These are phyloP conservation scores for Machimus rusticus DNA, from an alignment of 2,888 invertebrate genomes.

Conservation along the genomic window DNA sequence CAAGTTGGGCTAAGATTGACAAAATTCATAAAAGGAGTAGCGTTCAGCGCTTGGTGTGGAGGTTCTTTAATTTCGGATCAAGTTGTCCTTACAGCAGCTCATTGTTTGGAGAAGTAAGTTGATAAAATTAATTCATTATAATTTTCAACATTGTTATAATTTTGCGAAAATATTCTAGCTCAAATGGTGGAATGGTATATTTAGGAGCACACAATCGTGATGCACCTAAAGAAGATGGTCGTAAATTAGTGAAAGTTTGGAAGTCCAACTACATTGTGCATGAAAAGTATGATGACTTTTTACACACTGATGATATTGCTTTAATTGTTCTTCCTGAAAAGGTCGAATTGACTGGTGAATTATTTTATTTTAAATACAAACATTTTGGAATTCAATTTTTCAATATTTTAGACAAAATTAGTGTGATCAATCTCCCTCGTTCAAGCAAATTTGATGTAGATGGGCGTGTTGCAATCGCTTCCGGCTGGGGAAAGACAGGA, in stretches of 20 bases:
- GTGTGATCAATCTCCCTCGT: not conserved
- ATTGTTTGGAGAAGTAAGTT: constrained; percentile 17
- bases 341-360: constrained; percentile 57
- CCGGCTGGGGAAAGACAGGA: constrained; percentile 24
- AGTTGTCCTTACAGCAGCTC: constrained; percentile 43
- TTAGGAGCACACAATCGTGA: constrained; percentile 37
- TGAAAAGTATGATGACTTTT: constrained; percentile 59
- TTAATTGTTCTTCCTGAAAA: constrained; percentile 57
- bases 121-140: not conserved
- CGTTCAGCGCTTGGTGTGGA: constrained; percentile 38
- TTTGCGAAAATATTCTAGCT: not conserved
- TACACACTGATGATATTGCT: constrained; percentile 59
- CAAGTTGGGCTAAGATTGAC: constrained; percentile 35
- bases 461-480: not conserved
- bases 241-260: constrained; percentile 13
- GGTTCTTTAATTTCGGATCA: constrained; percentile 38
- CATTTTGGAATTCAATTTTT: not conserved
- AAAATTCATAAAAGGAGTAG: not conserved
- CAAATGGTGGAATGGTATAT: constrained; percentile 15
- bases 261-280: constrained; percentile 55
- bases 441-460: not conserved
- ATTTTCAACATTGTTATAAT: not conserved
- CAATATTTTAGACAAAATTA: not conserved
- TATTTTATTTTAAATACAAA: not conserved
- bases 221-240: constrained; percentile 1